Base-by-base conservation (phyloP, 2,113 vertebrate species). In the Empidonax alnorum region DNA sequence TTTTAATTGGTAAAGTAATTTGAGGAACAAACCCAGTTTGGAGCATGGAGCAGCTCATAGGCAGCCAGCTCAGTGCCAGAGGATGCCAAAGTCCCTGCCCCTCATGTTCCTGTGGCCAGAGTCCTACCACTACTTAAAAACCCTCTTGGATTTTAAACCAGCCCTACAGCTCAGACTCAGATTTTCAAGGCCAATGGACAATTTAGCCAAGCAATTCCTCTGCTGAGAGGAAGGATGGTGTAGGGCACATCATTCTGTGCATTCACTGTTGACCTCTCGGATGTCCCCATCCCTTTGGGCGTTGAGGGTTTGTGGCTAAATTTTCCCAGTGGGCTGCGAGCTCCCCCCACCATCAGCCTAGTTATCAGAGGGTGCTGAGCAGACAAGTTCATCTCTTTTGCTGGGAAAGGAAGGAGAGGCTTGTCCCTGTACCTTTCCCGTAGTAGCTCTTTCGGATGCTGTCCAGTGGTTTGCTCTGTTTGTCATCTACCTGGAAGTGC, bases 381-480 rank as follows among this genome's bases (percentile, higher is more conserved):
- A 71, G 61, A 22, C 19, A 66, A 63, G 27, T 41, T 44, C 35
- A 46, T 6, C 52, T 37, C 20, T 72, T 78, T 37, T 27, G 18
- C 4, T n/a, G 20, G 24, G 59, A 46, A 59, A 58, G 7, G 52
- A 42, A 7, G 9, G 6, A 37, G 18, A 27, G 42, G 4, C 13
- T 47, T 5, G 0, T 22, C 30, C 23, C 5, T 31, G 0, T 88
- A 84, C 89, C 98, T 99, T 99, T 99, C 97, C 98, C 97, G 0
- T 99, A 99, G 98, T 98, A 99, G 98, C 96, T 98, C 97, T 99
- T 99, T 59, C 99, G 98, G 84, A 99, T 95, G 74, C 98, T 74
- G 15, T 99, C 99, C 97, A 99, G 97, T 1, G 99, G 98, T 97
- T 99, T 99, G 84, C 79, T 96, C 72, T 98, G 98, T 81, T 98